Conservation (phyloP, 2,888 invertebrate genomes). For the Lobophora halterata region DNA sequence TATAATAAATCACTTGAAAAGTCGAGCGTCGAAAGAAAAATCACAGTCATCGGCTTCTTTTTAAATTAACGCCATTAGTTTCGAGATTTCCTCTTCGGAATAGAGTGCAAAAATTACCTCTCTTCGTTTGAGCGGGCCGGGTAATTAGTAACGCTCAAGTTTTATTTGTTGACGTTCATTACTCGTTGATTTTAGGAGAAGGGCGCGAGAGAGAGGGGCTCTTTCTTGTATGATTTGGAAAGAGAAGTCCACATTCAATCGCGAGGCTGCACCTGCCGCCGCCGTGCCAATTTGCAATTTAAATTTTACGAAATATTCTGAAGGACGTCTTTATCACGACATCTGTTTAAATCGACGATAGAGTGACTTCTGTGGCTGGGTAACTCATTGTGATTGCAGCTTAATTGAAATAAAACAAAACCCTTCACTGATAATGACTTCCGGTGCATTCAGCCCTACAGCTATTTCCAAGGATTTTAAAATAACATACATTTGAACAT, state of each 20-base stretch:
- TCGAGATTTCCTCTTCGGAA: conserved; percentile 74
- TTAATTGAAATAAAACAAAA: conserved; percentile 79
- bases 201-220: conserved; percentile 48
- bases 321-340: conserved; percentile 81
- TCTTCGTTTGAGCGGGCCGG: conserved; percentile 67
- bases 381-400: conserved; percentile 72
- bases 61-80: conserved; percentile 80
- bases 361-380: conserved; percentile 69
- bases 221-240: conserved; percentile 50
- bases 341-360: conserved; percentile 80
- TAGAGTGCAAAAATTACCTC: conserved; percentile 79
- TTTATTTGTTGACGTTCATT: conserved; percentile 81
- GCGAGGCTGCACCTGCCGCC: conserved; percentile 75
- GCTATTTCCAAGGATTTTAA: conserved; percentile 41
- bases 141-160: conserved; percentile 81
- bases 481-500: conserved; percentile 16
- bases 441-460: conserved; percentile 37
- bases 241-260: conserved; percentile 58
- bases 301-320: conserved; percentile 77
- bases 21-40: conserved; percentile 65
- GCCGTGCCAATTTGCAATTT: conserved; percentile 79
- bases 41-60: conserved; percentile 76
- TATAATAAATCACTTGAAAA: conserved; percentile 75
- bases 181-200: conserved; percentile 70
- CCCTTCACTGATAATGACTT: conserved; percentile 55